A percentile compares a stretch with the other conserved stretches of the same genome.
These are phyloP conservation scores for Indicator indicator DNA, from an alignment of 2,113 vertebrate genomes.

Conservation along the genomic window DNA sequence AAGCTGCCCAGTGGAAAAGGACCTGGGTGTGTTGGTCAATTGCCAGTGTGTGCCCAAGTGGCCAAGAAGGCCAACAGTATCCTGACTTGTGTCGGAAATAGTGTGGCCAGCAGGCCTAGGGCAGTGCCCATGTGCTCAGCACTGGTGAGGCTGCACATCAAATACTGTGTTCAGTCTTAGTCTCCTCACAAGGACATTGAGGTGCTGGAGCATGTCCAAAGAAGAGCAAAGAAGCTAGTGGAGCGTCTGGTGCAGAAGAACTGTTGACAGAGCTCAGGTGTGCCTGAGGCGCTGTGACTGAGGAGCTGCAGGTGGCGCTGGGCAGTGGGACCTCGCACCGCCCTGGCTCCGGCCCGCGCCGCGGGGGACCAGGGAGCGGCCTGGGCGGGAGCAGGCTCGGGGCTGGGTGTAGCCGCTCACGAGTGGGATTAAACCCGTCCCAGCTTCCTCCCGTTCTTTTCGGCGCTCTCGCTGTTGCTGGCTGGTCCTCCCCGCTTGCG, in stretches of 20 bases:
- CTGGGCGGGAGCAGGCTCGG: background rate
- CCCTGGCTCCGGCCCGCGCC: background rate
- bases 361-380: background rate
- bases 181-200: background rate
- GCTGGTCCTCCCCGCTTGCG: accelerated
- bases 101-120: background rate
- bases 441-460: accelerated
- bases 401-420: background rate
- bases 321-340: background rate
- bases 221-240: background rate
- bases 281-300: too few species aligned
- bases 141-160: background rate
- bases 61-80: background rate
- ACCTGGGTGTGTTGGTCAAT: background rate
- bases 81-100: background rate
- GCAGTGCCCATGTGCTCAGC: background rate
- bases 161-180: background rate
- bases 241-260: accelerated
- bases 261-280: too few species aligned
- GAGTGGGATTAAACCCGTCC: background rate
- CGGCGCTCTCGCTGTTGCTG: accelerated
- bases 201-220: background rate
- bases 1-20: background rate
- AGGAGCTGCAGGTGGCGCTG: background rate
- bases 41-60: background rate